Percentiles rank a stretch among this genome's conserved stretches.
Evolutionary conservation across 1,140 invertebrate species (phyloP).

Genomic region (Melipona quadrifasciata): DNA sequence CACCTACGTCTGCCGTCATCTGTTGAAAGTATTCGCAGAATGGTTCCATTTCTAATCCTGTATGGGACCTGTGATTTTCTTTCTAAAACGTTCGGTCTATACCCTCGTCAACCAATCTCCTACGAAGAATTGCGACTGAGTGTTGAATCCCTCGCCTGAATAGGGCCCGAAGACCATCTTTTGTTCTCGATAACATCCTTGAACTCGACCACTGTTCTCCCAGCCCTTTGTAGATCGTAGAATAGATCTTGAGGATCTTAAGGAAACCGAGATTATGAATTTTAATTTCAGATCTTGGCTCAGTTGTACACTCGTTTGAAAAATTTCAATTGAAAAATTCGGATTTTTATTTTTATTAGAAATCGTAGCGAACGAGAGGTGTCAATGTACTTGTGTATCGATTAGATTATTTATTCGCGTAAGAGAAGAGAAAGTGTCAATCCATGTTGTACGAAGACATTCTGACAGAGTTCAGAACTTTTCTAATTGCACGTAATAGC

Average conservation of each 20-base stretch:
- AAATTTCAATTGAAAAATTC: background rate
- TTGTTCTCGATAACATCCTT: conserved; percentile 12
- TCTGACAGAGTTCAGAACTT: background rate
- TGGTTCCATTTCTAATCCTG: background rate
- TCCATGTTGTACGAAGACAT: background rate
- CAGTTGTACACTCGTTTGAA: background rate
- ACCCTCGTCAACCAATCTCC: conserved; percentile 3
- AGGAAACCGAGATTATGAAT: background rate
- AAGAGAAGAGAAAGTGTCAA: background rate
- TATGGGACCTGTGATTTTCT: background rate
- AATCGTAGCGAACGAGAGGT: background rate
- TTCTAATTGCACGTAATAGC: background rate
- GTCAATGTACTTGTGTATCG: background rate
- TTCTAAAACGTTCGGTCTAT: background rate
- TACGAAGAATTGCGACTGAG: conserved; percentile 5
- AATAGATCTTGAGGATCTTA: background rate
- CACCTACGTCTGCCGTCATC: background rate
- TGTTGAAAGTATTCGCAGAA: conserved; percentile 9
- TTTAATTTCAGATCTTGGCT: background rate
- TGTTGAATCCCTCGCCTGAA: background rate
- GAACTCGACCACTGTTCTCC: background rate
- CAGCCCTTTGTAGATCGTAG: background rate
- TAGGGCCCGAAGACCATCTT: background rate
- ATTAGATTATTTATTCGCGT: background rate
- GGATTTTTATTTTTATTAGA: background rate